Base-by-base conservation (phyloP, 2,797 vertebrate genomes). In the Poecilia velifera region DNA sequence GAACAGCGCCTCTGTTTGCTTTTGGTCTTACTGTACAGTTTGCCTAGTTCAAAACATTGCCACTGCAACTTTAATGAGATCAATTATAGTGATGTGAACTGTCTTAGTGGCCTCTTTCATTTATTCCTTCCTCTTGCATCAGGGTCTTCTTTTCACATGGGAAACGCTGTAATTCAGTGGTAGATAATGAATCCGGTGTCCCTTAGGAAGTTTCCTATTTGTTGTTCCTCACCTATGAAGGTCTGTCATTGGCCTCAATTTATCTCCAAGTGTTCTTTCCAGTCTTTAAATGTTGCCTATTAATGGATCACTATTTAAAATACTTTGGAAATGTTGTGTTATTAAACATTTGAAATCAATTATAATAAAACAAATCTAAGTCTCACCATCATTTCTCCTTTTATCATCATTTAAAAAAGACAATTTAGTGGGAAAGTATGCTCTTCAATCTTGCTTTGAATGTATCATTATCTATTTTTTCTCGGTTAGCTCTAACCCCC, bases 171-270 rank as follows among this genome's bases (percentile, higher is more conserved):
- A 71, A 84, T 51, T 74, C 59, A 46, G 73, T 79, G 77, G 77
- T 57, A 88, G 79, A 90, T 87, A 85, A 91, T 90, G 84, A 92
- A 85, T 31, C n/a, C n/a, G 43, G 1, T 47, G 83, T 91, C 86
- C 88, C 79, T 18, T 13, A 82, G 85, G 85, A 88, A 70, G 55
- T 47, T 76, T 74, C 31, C 43, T 28, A 45, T 70, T 43, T 81
- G 72, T 51, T 79, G 49, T 79, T 80, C 51, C 34, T 59, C 49
- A 36, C 20, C 31, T 31, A 6, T 72, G 66, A 66, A 59, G 89
- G 78, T 25, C 47, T 82, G 57, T 77, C 47, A 28, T 75, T 80
- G 72, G 47, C 75, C 66, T 87, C 79, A 72, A 47, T 68, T 72
- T 41, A 72, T 34, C 43, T 62, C 49, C 25, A 74, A 72, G 72